Conservation (phyloP, 2,113 vertebrate genomes). For the Gymnocephalus cernua region DNA sequence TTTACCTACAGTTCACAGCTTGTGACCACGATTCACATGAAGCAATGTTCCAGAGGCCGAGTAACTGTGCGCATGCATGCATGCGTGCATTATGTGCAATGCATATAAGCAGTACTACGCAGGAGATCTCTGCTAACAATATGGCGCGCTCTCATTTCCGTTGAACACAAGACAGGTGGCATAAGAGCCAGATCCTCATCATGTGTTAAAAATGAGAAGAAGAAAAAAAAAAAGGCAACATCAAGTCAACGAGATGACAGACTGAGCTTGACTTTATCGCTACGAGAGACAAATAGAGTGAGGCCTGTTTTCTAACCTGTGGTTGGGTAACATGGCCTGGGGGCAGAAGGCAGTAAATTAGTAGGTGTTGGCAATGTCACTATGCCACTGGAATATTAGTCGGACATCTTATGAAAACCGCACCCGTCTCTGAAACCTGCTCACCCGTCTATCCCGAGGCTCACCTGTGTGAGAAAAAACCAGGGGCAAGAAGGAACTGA, state of each 20-base stretch:
- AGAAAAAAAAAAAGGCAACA: background rate
- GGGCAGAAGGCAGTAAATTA: constrained; percentile 75
- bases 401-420: constrained; percentile 70
- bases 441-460: constrained; percentile 57
- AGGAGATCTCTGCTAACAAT: constrained; percentile 40
- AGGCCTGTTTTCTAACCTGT: constrained; percentile 73
- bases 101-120: constrained; percentile 40
- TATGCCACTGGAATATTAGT: constrained; percentile 71
- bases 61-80: constrained; percentile 25
- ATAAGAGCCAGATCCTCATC: constrained; percentile 22
- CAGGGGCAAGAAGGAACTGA: constrained; percentile 51
- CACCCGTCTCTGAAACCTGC: constrained; percentile 56
- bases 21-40: constrained; percentile 73
- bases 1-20: constrained; percentile 84
- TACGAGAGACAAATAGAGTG: constrained; percentile 28
- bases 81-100: constrained; percentile 22
- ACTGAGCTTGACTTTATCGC: constrained; percentile 61
- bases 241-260: constrained; percentile 50
- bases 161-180: constrained; percentile 57
- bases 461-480: constrained; percentile 67
- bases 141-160: constrained; percentile 30
- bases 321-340: constrained; percentile 76
- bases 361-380: constrained; percentile 72
- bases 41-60: constrained; percentile 51
- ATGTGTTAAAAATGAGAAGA: constrained; percentile 8